Evolutionary conservation across 1,140 invertebrate species (phyloP), one percentile per base, ranked within the genome.

Genomic region (Phortica variegata): DNA sequence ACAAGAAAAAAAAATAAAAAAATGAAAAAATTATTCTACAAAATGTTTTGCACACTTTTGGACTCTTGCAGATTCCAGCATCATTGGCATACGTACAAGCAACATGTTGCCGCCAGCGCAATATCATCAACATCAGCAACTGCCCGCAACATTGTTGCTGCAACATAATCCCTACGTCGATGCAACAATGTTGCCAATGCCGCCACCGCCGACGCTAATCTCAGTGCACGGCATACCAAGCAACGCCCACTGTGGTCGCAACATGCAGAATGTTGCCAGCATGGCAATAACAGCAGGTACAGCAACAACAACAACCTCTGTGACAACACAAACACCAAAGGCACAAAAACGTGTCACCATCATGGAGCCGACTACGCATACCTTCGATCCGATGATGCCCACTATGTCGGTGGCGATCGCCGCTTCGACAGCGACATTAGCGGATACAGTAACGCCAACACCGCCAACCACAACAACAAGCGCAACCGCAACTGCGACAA

Each of bases 271-370:
- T 9, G 26, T 10, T 20, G 33, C 8, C 19, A 21, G 18, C 18
- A 26, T 36, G 21, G 19, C 20, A 52, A 18, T 26, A 15, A 10
- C 34, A 34, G 15, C 37, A 31, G 33, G 15, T 46, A 26, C 34
- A 15, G 8, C 34, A 34, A 21, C 13, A 23, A 54, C 34, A 51
- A 56, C 61, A 1, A 55, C 54, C 18, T 56, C 56, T 10, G 49
- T 46, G 36, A 65, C 58, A 29, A 40, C 70, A 50, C 65, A 66
- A 39, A 70, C 65, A 36, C 72, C 72, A 12, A 75, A 75, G 55
- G 50, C 72, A 6, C 72, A 75, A 50, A 75, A 75, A 43, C 68
- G 72, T 15, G 72, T 75, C 8, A 75, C 72, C 56, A 75, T 75
- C 19, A 43, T 73, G 51, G 72, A 75, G 49, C 68, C 65, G 0